phyloP scores from a whole-genome alignment of 2,888 invertebrate species.

The Pherbina coryleti region DNA sequence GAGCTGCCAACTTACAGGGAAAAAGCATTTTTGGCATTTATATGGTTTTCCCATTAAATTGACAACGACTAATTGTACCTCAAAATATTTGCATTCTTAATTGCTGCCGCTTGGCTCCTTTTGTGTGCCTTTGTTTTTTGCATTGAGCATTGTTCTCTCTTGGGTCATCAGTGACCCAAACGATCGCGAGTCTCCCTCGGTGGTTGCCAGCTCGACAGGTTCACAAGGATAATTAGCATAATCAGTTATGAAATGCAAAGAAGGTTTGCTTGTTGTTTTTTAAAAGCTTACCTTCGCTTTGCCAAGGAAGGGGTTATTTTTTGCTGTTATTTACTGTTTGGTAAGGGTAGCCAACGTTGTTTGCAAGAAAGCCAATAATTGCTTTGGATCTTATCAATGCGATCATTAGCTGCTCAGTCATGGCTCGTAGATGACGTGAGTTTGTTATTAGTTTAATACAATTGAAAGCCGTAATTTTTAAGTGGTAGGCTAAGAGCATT shows the following conservation, averaged over 20 bases:
- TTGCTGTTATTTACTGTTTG: background rate
- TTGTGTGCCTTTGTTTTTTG: background rate
- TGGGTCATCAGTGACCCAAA: constrained; percentile 4
- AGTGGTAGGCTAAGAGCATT: too few relatives aligned
- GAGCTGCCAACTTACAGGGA: background rate
- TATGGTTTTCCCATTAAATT: constrained; percentile 29
- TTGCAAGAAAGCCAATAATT: constrained; percentile 42
- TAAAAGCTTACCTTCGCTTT: background rate
- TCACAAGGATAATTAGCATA: constrained; percentile 41
- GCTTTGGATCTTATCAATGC: constrained; percentile 43
- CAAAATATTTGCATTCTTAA: constrained; percentile 46
- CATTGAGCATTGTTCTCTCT: background rate
- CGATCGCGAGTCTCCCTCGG: background rate
- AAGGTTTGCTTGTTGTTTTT: background rate
- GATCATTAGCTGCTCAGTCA: constrained; percentile 43
- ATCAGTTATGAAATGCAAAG: constrained; percentile 40
- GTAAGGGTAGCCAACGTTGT: constrained; percentile 24
- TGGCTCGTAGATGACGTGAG: constrained; percentile 37
- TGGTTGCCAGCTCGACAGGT: background rate
- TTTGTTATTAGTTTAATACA: constrained; percentile 13
- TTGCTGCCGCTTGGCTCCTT: constrained; percentile 23
- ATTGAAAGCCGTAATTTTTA: background rate
- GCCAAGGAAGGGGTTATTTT: constrained; percentile 22
- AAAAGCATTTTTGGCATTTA: constrained; percentile 11
- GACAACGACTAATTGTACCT: constrained; percentile 38